phyloP scores from a whole-genome alignment of 2,797 vertebrate species.

The Triplophysa yarkandensis region DNA sequence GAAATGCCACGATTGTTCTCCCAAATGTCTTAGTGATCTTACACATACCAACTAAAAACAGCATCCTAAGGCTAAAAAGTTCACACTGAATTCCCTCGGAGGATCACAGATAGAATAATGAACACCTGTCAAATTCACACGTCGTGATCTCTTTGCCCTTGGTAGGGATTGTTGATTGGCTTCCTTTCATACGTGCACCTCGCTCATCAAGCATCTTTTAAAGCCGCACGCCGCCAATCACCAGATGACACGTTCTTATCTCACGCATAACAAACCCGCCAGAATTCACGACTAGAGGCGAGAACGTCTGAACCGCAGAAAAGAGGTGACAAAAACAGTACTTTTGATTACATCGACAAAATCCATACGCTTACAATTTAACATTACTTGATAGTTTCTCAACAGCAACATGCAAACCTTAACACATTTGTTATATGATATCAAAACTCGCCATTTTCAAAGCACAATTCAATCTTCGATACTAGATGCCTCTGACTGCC shows the following conservation, averaged over 20 bases:
- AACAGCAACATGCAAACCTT: neutral
- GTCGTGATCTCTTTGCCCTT: constrained; percentile 48
- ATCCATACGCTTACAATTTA: neutral
- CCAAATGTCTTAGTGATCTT: too few species aligned
- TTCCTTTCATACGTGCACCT: constrained; percentile 45
- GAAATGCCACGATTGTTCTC: too few species aligned
- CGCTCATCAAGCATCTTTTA: constrained; percentile 54
- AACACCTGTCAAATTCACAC: constrained; percentile 52
- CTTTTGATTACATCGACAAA: neutral
- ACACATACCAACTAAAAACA: too few species aligned
- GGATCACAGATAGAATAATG: constrained; percentile 35
- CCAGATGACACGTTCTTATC: constrained; percentile 36
- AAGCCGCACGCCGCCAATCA: constrained; percentile 31
- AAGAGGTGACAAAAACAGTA: constrained; percentile 16
- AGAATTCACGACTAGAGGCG: constrained; percentile 17
- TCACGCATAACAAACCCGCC: constrained; percentile 41
- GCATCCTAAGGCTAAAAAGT: too few species aligned
- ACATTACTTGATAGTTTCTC: neutral
- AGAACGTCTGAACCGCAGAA: constrained; percentile 12
- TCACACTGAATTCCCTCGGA: constrained; percentile 34
- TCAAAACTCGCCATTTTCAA: neutral
- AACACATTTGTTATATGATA: neutral
- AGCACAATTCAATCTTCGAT: neutral
- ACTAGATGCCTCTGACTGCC: neutral
- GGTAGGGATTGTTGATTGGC: constrained; percentile 49